Evolutionary conservation across 2,888 invertebrate species (phyloP).

Genomic region (Eristalinus sepulchralis): DNA sequence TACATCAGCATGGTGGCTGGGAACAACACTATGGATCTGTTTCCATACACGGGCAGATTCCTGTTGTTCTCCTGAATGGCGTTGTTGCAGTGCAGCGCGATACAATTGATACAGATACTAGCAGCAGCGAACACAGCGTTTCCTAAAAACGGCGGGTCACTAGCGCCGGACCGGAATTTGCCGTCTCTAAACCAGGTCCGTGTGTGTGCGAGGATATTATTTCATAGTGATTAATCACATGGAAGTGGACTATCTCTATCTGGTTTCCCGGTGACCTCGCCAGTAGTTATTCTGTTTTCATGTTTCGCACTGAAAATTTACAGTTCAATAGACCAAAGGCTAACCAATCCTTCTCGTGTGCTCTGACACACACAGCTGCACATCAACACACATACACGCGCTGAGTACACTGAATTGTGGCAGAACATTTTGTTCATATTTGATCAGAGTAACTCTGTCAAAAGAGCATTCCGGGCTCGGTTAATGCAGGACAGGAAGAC

Average conservation of each 20-base stretch:
- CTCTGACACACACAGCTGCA: not conserved
- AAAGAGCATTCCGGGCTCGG: conserved; percentile 56
- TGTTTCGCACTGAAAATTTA: conserved; percentile 47
- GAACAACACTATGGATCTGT: conserved; percentile 3
- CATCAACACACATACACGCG: not conserved
- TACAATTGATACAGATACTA: conserved; percentile 40
- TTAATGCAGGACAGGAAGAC: conserved; percentile 62
- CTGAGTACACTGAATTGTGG: not conserved
- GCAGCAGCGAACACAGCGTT: conserved; percentile 5
- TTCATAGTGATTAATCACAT: conserved; percentile 69
- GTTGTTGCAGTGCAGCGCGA: not conserved
- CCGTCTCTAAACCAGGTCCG: conserved; percentile 37
- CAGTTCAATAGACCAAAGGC: conserved; percentile 65
- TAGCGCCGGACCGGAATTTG: conserved; percentile 39
- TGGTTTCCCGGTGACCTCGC: conserved; percentile 48
- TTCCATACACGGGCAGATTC: conserved; percentile 29
- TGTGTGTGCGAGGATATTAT: conserved; percentile 56
- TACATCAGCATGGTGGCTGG: conserved; percentile 1
- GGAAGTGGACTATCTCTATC: conserved; percentile 53
- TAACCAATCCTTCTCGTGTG: not conserved
- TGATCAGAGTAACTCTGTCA: conserved; percentile 65
- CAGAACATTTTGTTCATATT: conserved; percentile 48
- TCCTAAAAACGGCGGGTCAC: conserved; percentile 5
- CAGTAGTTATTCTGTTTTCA: conserved; percentile 64
- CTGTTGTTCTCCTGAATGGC: conserved; percentile 22